phyloP scores from a whole-genome alignment of 2,113 vertebrate species.

The Gila orcuttii region DNA sequence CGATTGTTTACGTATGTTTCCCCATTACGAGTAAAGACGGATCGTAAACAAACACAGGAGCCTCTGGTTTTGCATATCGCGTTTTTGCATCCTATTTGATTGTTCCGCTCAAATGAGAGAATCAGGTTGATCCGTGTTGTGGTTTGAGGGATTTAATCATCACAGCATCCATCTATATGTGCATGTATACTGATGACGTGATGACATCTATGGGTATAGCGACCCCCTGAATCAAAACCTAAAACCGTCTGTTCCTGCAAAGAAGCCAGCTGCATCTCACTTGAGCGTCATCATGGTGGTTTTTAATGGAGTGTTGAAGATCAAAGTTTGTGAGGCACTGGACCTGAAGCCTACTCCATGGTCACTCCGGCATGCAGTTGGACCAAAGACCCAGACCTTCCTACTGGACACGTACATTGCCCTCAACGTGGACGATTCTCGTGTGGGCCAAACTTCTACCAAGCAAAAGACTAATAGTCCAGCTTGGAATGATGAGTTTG shows the following conservation, averaged over 20 bases:
- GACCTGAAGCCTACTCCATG: conserved; percentile 97
- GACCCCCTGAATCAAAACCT: conserved; percentile 41
- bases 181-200: conserved; percentile 39
- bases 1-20: conserved; percentile 55
- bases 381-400: conserved; percentile 93
- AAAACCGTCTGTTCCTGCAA: conserved; percentile 16
- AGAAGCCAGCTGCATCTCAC: conserved; percentile 50
- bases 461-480: conserved; percentile 97
- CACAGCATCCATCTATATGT: conserved; percentile 35
- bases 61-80: conserved; percentile 48
- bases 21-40: conserved; percentile 59
- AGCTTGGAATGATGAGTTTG: conserved; percentile 97
- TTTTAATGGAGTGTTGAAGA: conserved; percentile 97
- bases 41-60: conserved; percentile 70
- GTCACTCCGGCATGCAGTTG: conserved; percentile 96
- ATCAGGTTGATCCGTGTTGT: conserved; percentile 19
- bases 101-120: conserved; percentile 32
- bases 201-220: conserved; percentile 41
- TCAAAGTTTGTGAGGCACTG: conserved; percentile 96
- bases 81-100: conserved; percentile 54
- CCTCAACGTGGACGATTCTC: conserved; percentile 95
- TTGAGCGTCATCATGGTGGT: conserved; percentile 88
- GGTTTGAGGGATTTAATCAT: conserved; percentile 36
- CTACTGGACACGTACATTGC: conserved; percentile 97
- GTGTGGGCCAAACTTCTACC: conserved; percentile 97